Conservation (phyloP, 2,888 invertebrate species). For the Leptopilina syphax region DNA sequence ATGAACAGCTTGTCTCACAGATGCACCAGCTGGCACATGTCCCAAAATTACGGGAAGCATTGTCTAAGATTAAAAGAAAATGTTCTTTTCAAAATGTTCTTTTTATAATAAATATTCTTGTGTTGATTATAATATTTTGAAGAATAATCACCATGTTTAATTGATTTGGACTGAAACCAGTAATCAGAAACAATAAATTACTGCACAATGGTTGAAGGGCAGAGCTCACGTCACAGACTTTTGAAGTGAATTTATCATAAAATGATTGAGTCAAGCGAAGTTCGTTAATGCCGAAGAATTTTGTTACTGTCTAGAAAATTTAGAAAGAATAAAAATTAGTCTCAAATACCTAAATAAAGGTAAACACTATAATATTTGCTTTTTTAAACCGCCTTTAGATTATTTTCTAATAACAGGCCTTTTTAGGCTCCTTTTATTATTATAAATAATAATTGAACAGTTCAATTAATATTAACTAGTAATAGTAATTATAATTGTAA, state of each 20-base stretch:
- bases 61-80: conserved; percentile 77
- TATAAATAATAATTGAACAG: too few relatives aligned
- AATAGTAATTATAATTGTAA: too few relatives aligned
- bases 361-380: too few relatives aligned
- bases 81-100: not conserved
- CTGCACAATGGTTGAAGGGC: conserved; percentile 77
- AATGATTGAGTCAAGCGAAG: conserved; percentile 80
- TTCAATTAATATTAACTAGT: too few relatives aligned
- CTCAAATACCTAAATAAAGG: too few relatives aligned
- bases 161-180: conserved; percentile 66
- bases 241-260: conserved; percentile 75
- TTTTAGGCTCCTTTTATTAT: too few relatives aligned
- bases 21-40: conserved; percentile 84
- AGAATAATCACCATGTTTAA: conserved; percentile 58
- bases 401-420: too few relatives aligned
- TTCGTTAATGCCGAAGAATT: conserved; percentile 74
- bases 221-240: conserved; percentile 80
- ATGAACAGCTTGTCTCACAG: conserved; percentile 85
- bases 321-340: too few relatives aligned
- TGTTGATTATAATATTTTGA: not conserved
- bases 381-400: too few relatives aligned
- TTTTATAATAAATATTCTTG: too few relatives aligned
- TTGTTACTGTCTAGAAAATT: conserved; percentile 45
- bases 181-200: conserved; percentile 66
- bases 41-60: conserved; percentile 83